phyloP scores from a whole-genome alignment of 2,113 vertebrate genomes.

The Carassius gibelio region DNA sequence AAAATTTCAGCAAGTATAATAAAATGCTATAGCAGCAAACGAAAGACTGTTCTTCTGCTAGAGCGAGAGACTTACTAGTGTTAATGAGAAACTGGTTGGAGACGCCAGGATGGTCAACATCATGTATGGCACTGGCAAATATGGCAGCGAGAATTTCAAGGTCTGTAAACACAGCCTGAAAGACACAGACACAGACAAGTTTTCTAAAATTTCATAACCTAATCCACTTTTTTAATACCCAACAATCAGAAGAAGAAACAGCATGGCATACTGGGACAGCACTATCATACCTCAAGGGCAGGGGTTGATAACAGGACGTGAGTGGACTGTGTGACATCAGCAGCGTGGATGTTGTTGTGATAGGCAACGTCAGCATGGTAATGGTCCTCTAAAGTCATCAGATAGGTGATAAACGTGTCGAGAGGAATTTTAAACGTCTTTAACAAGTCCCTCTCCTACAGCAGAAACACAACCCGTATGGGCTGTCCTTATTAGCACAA shows the following conservation, averaged over 20 bases:
- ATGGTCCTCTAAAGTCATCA: slow-evolving; percentile 99
- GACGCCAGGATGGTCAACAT: slow-evolving; percentile 98
- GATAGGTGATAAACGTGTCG: slow-evolving; percentile 95
- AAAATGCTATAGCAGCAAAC: not conserved
- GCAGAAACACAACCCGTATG: not conserved
- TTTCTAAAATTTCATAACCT: not conserved
- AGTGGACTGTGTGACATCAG: slow-evolving; percentile 96
- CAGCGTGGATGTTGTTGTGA: slow-evolving; percentile 80
- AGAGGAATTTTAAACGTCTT: slow-evolving; percentile 99
- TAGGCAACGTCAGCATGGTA: slow-evolving; percentile 88
- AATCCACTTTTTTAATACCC: not conserved
- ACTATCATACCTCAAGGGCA: slow-evolving; percentile 86
- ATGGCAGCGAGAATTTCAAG: slow-evolving; percentile 98
- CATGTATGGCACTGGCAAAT: slow-evolving; percentile 99
- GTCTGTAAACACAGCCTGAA: slow-evolving; percentile 97
- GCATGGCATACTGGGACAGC: slow-evolving; percentile 27
- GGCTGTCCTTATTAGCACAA: not conserved
- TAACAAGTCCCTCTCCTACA: slow-evolving; percentile 92
- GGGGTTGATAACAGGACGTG: slow-evolving; percentile 95
- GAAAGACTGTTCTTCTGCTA: not conserved
- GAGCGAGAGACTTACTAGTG: slow-evolving; percentile 87
- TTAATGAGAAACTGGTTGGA: slow-evolving; percentile 99
- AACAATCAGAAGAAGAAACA: slow-evolving; percentile 8
- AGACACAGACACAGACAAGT: slow-evolving; percentile 51
- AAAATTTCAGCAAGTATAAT: too few relatives aligned